Percentiles rank a stretch among this genome's conserved stretches.
Conservation (phyloP, 2,888 invertebrate species). For the Cosmia trapezina region DNA sequence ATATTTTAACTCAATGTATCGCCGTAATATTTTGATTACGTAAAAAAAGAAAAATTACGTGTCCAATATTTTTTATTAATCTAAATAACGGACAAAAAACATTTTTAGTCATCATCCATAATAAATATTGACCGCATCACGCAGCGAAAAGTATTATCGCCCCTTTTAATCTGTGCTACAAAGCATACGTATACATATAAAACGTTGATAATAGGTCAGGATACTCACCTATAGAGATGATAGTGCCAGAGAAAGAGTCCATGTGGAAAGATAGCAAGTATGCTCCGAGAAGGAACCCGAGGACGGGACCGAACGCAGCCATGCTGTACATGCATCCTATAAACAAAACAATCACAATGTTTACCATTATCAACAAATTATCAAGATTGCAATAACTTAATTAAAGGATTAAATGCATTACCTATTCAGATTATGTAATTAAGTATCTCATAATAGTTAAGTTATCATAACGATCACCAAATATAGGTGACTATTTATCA, state of each 20-base stretch:
- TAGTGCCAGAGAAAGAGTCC: slow-evolving; percentile 94
- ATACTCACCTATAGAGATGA: slow-evolving; percentile 93
- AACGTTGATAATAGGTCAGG: no score
- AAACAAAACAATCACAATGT: slow-evolving; percentile 62
- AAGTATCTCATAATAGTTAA: slow-evolving; percentile 4
- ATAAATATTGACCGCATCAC: not conserved
- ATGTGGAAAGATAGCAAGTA: slow-evolving; percentile 97
- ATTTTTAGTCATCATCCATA: no score
- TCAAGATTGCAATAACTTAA: not conserved
- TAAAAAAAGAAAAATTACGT: no score
- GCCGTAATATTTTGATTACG: no score
- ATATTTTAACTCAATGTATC: no score
- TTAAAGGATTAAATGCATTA: not conserved
- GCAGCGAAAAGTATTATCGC: not conserved
- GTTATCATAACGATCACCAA: slow-evolving; percentile 1
- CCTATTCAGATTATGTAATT: not conserved
- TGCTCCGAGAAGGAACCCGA: slow-evolving; percentile 97
- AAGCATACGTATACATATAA: not conserved
- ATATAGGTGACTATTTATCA: slow-evolving; percentile 11
- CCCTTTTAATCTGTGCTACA: not conserved
- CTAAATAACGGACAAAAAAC: no score
- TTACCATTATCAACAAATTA: not conserved
- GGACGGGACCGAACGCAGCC: slow-evolving; percentile 98
- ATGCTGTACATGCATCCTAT: slow-evolving; percentile 98
- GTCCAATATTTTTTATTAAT: no score